Base-by-base conservation (phyloP, 2,888 invertebrate species). In the Chrysolina americana region DNA sequence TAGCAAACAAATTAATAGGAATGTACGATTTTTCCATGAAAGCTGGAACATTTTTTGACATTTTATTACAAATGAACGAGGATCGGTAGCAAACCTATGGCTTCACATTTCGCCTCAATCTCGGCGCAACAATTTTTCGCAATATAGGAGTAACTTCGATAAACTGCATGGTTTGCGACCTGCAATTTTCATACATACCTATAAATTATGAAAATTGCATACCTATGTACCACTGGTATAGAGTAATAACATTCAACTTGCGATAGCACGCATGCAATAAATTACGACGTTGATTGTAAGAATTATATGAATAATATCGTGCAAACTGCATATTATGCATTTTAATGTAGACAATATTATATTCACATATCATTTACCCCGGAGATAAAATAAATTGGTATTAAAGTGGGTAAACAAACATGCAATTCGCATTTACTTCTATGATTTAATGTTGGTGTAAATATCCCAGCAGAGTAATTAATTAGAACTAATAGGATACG, bases 221-320 rank as follows among this genome's bases (percentile, higher is more conserved):
- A 68, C 66, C 36, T 62, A 66, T 66, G 47, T 66, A 59, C 59
- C 36, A n/a, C 10, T 56, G 28, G 65, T 48, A 66, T 66, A 10
- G 23, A 23, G 19, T 19, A 59, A 62, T 71, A 71, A 62, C 47
- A 41, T 48, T 59, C 28, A 66, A n/a, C 48, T 71, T 71, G n/a
- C n/a, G n/a, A 71, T 71, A 59, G 28, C 17, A 17, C 19, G 41
- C 13, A 59, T 66, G 48, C 47, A 62, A 48, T 66, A 66, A 48
- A 44, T 36, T 56, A 74, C 41, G 59, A 59, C 69, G 71, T 65
- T 69, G 65, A 74, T 71, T 71, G 71, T 64, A 70, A 48, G 73
- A 73, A 71, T 73, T 73, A 71, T 71, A 68, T 71, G 76, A 76
- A 74, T 72, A 74, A 74, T 74, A 70, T 71, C 74, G 73, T 77